Evolutionary conservation across 2,797 vertebrate species (phyloP), one percentile per base, ranked within the genome.

Genomic region (Urocyon cinereoargenteus): DNA sequence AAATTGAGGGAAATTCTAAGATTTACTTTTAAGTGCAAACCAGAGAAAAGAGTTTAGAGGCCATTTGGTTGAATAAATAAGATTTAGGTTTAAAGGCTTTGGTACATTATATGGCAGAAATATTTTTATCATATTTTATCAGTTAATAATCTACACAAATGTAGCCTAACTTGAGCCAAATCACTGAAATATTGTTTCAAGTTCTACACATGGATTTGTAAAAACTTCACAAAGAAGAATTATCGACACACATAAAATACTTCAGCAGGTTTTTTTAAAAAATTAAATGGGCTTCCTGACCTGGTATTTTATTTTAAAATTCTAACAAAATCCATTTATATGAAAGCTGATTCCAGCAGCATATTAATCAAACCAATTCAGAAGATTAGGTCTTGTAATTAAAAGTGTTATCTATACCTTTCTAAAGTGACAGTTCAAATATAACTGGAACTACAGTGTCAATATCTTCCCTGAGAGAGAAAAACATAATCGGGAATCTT

Each of bases 341-440:
- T 89, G 96, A 97, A 94, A 94, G 75, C 86, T 11, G 24, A 97
- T 96, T 97, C 87, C 79, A 96, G 96, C 40, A 93, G 96, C 0
- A 0, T 59, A 95, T 97, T 97, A 96, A 97, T 97, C 96, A 97
- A 83, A 96, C 96, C 78, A 98, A 94, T 97, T 97, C 66, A 87
- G 64, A 96, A 94, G 89, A 94, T 86, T 96, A 96, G 61, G 95
- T 96, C 88, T 95, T 96, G 19, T 97, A 96, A 97, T 98, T 96
- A 97, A 40, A 96, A 96, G 36, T 90, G 79, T 83, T 93, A 51
- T 77, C 34, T 93, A 31, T 40, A 92, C 59, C 70, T 98, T 95
- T 51, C 78, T 81, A 88, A 95, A 85, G 82, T 5, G 4, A 11
- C 26, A 88, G 36, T 98, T 97, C 45, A 90, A 7, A 92, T 7